Evolutionary conservation across 2,797 vertebrate species (phyloP), one percentile per base, ranked within the genome.

Genomic region (Alcedo atthis): DNA sequence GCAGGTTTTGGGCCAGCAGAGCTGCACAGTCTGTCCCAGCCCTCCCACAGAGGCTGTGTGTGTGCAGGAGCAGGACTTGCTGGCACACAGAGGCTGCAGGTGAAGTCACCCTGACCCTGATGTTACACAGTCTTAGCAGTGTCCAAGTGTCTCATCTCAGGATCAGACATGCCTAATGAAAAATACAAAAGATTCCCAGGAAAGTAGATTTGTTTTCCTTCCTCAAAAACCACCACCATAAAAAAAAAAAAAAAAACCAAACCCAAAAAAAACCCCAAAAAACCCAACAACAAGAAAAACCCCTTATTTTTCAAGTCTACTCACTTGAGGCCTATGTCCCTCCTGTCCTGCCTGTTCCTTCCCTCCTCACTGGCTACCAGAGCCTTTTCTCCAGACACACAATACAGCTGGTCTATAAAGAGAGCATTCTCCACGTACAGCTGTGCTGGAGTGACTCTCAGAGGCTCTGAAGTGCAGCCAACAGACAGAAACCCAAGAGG

Each of bases 381-480:
- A 90, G 69, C 80, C 68, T 71, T 85, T 89, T 40, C 66, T 93
- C 33, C 81, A 94, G 92, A 95, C 87, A 92, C 8, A 67, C 55
- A 92, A 90, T 81, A 89, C 79, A 35, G 32, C 57, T 59, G 92
- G 46, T 66, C 88, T 79, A 92, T 85, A 91, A 93, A 94, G 93
- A 58, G 48, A 85, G 84, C 86, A 90, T 94, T 95, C 93, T 95
- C 87, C 59, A 51, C 6, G 35, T 95, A 63, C 92, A 94, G 94
- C 94, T 92, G 88, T 19, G 12, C 43, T 69, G 58, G 43, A 85
- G 88, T 32, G 67, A 87, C 57, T 91, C 81, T 89, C 80, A 59
- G 43, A 75, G 81, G 89, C 69, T 94, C 93, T 93, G 88, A 95
- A 96, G 90, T 4, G 0, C 88, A 89, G 94, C 88, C 94, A 96